Percentiles rank a stretch among this genome's conserved stretches.
Evolutionary conservation across 2,888 invertebrate species (phyloP).

Genomic region (Cryptus viduatorius): DNA sequence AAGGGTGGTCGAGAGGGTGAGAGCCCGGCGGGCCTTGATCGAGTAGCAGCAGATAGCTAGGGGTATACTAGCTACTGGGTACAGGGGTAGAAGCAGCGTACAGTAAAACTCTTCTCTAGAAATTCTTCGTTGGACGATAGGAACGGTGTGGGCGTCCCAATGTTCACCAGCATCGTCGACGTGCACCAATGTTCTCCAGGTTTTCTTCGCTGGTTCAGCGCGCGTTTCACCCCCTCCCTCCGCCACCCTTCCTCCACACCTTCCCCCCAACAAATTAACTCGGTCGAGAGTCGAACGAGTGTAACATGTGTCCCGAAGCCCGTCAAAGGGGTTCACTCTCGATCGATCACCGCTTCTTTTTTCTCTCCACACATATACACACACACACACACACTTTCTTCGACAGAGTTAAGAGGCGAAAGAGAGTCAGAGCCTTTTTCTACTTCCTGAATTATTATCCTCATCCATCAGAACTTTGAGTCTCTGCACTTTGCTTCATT

Average conservation of each 20-base stretch:
- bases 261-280: constrained; percentile 66
- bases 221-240: constrained; percentile 25
- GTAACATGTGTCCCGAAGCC: constrained; percentile 68
- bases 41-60: constrained; percentile 61
- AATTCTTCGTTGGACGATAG: constrained; percentile 22
- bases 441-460: constrained; percentile 35
- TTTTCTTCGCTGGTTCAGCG: constrained; percentile 4
- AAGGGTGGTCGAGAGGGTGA: constrained; percentile 39
- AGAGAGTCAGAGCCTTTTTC: constrained; percentile 10
- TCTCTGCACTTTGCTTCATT: constrained; percentile 14
- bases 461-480: constrained; percentile 52
- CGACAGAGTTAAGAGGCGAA: not conserved
- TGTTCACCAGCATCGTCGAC: constrained; percentile 8
- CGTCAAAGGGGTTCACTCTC: constrained; percentile 46
- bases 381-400: not conserved
- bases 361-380: not conserved
- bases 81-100: not conserved
- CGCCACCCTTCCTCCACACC: not conserved
- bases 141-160: constrained; percentile 24
- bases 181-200: constrained; percentile 21
- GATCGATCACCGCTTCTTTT: constrained; percentile 61
- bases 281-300: constrained; percentile 59
- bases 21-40: constrained; percentile 62
- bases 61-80: not conserved
- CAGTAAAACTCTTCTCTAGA: constrained; percentile 17